Conservation (phyloP, 2,113 vertebrate species). For the Grallaria varia region DNA sequence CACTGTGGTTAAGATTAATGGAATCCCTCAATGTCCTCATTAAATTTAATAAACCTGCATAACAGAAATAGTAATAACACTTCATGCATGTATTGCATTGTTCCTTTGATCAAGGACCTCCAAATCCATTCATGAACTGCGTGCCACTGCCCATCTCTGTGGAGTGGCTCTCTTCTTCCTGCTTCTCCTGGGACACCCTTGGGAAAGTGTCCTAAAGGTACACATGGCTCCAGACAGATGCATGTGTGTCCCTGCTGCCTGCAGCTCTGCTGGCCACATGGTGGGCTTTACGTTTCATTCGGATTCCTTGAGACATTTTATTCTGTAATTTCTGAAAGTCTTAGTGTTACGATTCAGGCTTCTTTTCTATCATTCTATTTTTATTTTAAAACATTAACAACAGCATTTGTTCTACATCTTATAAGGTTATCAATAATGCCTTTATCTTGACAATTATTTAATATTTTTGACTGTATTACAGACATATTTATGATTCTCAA, state of each 20-base stretch:
- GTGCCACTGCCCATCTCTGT: accelerated
- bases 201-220: background rate
- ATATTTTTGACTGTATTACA: background rate
- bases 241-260: background rate
- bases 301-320: background rate
- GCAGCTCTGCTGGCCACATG: accelerated
- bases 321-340: background rate
- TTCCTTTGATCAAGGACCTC: background rate
- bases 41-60: background rate
- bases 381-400: background rate
- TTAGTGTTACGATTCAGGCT: background rate
- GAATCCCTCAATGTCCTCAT: background rate
- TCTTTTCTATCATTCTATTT: background rate
- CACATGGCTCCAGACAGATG: background rate
- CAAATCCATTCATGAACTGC: accelerated
- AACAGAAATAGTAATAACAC: background rate
- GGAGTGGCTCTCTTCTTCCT: background rate
- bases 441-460: background rate
- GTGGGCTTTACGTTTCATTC: background rate
- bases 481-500: background rate
- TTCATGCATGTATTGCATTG: background rate
- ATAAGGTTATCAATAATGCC: background rate
- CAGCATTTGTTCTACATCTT: background rate
- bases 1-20: background rate
- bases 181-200: background rate